These are phyloP conservation scores for Hypselothyrea guttata DNA, from an alignment of 2,888 invertebrate species.

Conservation along the genomic window DNA sequence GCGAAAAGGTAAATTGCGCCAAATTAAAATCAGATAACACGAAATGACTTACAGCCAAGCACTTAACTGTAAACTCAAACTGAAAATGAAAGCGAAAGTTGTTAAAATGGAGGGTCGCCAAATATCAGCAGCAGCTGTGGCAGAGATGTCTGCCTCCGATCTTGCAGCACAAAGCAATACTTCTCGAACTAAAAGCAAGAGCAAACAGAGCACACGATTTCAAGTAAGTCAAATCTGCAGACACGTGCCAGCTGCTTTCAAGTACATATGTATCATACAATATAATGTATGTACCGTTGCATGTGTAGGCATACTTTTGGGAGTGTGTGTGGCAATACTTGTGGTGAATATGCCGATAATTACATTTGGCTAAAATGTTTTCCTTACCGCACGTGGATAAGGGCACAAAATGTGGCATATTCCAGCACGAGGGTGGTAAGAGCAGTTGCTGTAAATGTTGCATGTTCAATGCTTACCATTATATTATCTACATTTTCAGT, in stretches of 20 bases:
- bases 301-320: not conserved
- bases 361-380: constrained; percentile 64
- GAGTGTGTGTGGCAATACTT: constrained; percentile 28
- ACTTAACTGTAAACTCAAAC: constrained; percentile 2
- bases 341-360: constrained; percentile 71
- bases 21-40: constrained; percentile 77
- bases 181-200: constrained; percentile 31
- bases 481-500: too few species aligned
- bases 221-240: constrained; percentile 33
- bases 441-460: not conserved
- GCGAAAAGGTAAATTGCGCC: constrained; percentile 69
- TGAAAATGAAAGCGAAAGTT: constrained; percentile 10
- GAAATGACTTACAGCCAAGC: constrained; percentile 61
- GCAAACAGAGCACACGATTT: constrained; percentile 3
- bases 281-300: constrained; percentile 1
- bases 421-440: constrained; percentile 31
- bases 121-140: constrained; percentile 48
- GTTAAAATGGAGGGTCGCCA: constrained; percentile 15
- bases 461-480: too few species aligned
- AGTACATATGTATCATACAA: constrained; percentile 1
- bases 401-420: not conserved
- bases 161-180: constrained; percentile 21
- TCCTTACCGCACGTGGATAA: constrained; percentile 16
- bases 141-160: constrained; percentile 28
- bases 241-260: constrained; percentile 56